Percentiles rank a stretch among this genome's conserved stretches.
Conservation (phyloP, 2,113 vertebrate genomes). For the Danionella cerebrum region DNA sequence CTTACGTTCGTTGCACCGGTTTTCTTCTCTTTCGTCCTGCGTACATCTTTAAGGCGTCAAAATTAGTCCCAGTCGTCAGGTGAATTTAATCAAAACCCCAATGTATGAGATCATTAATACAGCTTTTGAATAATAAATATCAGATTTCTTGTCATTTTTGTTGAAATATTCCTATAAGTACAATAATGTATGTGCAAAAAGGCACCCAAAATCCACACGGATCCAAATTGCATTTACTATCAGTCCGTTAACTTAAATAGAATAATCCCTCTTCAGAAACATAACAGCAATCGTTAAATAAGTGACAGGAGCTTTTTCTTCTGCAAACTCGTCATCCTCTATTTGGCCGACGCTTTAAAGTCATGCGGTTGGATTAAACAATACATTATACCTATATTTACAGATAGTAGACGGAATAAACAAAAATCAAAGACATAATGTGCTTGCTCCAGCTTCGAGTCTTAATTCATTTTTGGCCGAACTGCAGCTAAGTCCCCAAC, state of each 20-base stretch:
- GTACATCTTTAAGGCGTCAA: constrained; percentile 35
- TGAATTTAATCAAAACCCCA: not conserved
- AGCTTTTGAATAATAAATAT: not conserved
- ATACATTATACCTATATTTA: not conserved
- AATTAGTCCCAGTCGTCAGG: not conserved
- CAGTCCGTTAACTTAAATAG: not conserved
- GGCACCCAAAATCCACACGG: not conserved
- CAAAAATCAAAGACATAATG: constrained; percentile 9
- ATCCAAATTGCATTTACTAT: not conserved
- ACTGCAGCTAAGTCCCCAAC: constrained; percentile 6
- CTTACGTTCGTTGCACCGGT: constrained; percentile 43
- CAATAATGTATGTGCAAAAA: not conserved
- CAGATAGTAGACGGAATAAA: not conserved
- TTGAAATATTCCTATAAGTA: not conserved
- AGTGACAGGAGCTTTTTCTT: constrained; percentile 9
- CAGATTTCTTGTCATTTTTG: not conserved
- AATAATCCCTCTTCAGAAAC: not conserved
- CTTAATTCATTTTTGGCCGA: constrained; percentile 24
- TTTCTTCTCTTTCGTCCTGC: constrained; percentile 47
- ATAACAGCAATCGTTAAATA: not conserved
- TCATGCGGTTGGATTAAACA: not conserved
- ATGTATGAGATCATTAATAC: too few relatives aligned
- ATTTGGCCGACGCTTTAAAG: not conserved
- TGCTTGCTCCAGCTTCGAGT: constrained; percentile 5
- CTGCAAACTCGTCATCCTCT: not conserved